Conservation (phyloP, 2,888 invertebrate genomes). For the Phoronis australis region DNA sequence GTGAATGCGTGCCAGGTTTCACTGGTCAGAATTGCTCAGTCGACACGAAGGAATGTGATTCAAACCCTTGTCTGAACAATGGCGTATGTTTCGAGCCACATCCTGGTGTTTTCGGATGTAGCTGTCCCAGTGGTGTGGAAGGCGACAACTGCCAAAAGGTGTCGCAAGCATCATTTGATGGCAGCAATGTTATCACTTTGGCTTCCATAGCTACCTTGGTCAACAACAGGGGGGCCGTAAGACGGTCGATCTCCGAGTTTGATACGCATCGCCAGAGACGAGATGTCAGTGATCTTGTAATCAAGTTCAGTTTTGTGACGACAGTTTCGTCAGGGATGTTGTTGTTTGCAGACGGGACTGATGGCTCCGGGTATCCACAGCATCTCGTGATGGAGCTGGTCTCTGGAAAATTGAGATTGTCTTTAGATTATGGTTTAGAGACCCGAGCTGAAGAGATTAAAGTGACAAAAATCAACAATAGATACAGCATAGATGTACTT, state of each 20-base stretch:
- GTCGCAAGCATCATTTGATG: constrained; percentile 32
- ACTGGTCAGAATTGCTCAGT: constrained; percentile 22
- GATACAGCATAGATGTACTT: constrained; percentile 10
- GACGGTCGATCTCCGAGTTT: background rate
- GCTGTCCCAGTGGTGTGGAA: constrained; percentile 29
- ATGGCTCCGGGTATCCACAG: constrained; percentile 14
- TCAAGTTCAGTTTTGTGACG: background rate
- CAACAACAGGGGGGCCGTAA: constrained; percentile 3
- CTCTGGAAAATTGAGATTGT: constrained; percentile 6
- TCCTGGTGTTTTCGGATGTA: constrained; percentile 55
- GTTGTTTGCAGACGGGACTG: background rate
- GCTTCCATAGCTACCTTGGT: constrained; percentile 4
- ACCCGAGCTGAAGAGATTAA: background rate
- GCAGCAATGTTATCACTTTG: constrained; percentile 21
- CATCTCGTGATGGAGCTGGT: constrained; percentile 24
- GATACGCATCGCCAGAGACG: constrained; percentile 7
- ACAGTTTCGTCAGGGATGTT: background rate
- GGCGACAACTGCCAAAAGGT: constrained; percentile 33
- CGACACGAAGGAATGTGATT: constrained; percentile 46
- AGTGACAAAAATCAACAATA: background rate
- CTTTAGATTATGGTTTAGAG: constrained; percentile 5
- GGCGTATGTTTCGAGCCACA: constrained; percentile 89
- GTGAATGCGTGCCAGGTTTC: constrained; percentile 16
- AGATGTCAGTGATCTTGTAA: background rate
- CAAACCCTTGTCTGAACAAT: constrained; percentile 79